Base-by-base conservation (phyloP, 2,888 invertebrate genomes). In the Zaprionus lineosus region DNA sequence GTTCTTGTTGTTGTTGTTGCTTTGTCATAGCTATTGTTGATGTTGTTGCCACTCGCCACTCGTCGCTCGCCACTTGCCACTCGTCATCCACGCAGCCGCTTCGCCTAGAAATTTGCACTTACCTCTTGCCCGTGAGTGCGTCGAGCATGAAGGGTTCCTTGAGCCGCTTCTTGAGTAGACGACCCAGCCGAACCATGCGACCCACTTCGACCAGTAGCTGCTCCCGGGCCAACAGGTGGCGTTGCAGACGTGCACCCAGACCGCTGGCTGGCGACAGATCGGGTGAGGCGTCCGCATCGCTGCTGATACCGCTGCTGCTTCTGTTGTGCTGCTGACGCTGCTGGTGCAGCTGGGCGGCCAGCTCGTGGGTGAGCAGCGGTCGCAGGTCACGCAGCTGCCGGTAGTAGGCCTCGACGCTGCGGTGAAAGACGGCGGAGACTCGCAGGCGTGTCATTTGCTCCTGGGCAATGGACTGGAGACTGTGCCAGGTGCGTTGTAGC, bases 361-460 rank as follows among this genome's bases (percentile, higher is more conserved):
- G 40, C 11, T 84, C 79, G 7, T 91, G 91, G 18, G 92, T 92
- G n/a, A 91, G 91, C 68, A 92, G 91, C 51, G 92, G 91, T 57
- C 92, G 91, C 50, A 94, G 87, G 75, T 93, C 92, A 40, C 91
- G 89, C 68, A 94, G 87, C 84, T 93, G 93, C 44, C 91, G 91
- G 76, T 93, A 93, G 71, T 94, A 93, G 88, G 94, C 92, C 73
- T 92, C 92, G 18, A 92, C 91, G 55, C 94, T 94, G 63, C 94
- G 91, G 87, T 95, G 93, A 85, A 95, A 95, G 62, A 95, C 94
- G 5, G 94, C 93, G 2, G 94, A 94, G 24, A 95, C 95, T 60
- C 94, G 92, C 15, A 95, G 90, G 14, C 95, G 91, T 1, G 94
- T 94, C 91, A 95, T 92, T 86, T 94, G 94, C 89, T 95, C 95